These are phyloP conservation scores for Atherinosoma microstoma DNA, from an alignment of 2,797 vertebrate species.

Conservation along the genomic window DNA sequence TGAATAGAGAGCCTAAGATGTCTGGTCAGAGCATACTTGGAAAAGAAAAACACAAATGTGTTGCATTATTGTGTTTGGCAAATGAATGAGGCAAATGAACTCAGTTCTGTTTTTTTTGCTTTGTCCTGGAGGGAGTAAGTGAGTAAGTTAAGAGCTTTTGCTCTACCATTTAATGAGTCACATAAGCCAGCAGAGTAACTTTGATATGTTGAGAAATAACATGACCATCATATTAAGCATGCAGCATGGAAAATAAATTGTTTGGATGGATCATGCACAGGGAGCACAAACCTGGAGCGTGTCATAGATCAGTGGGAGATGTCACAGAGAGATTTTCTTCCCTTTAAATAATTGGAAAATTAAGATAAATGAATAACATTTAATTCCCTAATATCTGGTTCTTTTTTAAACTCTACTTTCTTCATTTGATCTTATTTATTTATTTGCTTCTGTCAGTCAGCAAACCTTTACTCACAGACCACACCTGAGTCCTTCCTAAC, in stretches of 20 bases:
- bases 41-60: constrained; percentile 26
- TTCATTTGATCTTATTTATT: constrained; percentile 6
- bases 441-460: constrained; percentile 30
- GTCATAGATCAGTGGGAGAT: constrained; percentile 11
- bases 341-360: constrained; percentile 8
- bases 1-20: not conserved
- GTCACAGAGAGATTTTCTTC: constrained; percentile 11
- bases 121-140: not conserved
- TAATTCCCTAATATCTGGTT: not conserved
- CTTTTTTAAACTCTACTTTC: not conserved
- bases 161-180: constrained; percentile 36
- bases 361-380: constrained; percentile 13
- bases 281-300: not conserved
- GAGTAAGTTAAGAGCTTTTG: constrained; percentile 20
- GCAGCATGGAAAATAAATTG: not conserved
- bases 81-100: too few species aligned
- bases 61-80: constrained; percentile 36
- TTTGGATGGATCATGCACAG: not conserved
- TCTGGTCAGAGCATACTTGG: constrained; percentile 10
- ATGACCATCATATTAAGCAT: constrained; percentile 4
- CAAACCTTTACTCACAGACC: constrained; percentile 21
- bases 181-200: constrained; percentile 9
- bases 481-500: constrained; percentile 30
- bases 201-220: constrained; percentile 33
- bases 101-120: too few species aligned